Evolutionary conservation across 30 jellyfish, hydroid and myxozoan species (phyloP).

Genomic region (Mastigias papua): DNA sequence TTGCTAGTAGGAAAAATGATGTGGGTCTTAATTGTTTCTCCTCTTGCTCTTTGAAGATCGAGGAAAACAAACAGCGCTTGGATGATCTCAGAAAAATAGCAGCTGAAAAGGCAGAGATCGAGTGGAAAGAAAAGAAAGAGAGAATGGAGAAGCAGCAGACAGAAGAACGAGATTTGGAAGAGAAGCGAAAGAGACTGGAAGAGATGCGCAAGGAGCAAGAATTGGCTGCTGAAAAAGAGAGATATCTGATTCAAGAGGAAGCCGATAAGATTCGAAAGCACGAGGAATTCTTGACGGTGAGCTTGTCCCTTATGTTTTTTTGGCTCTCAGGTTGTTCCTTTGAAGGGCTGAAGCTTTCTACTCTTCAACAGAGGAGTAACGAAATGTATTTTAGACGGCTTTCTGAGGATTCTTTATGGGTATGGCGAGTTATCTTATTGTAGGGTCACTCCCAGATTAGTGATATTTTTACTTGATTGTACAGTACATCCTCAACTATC

Average conservation of each 20-base stretch:
- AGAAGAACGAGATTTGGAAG: conserved; percentile 90
- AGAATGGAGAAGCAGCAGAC: conserved; percentile 79
- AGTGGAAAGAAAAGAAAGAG: conserved; percentile 95
- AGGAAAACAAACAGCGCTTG: conserved; percentile 86
- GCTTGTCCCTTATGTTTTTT: background rate
- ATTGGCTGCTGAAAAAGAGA: conserved; percentile 72
- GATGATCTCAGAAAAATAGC: conserved; percentile 85
- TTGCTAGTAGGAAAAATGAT: conserved; percentile 1
- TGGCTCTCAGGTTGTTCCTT: background rate
- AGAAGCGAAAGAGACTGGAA: conserved; percentile 74
- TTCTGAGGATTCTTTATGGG: too few relatives aligned
- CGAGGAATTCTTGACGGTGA: conserved; percentile 87
- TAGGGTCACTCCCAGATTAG: too few relatives aligned
- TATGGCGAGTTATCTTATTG: too few relatives aligned
- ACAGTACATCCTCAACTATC: too few relatives aligned
- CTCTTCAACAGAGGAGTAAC: too few relatives aligned
- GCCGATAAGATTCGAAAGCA: conserved; percentile 90
- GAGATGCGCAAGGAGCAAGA: conserved; percentile 85
- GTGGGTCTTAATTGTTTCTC: too few relatives aligned
- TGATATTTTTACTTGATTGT: too few relatives aligned
- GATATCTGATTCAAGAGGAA: conserved; percentile 74
- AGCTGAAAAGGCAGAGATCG: conserved; percentile 95
- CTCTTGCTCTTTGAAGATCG: conserved; percentile 89
- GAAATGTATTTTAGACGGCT: too few relatives aligned
- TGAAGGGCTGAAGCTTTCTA: background rate